Conservation (phyloP, 2,113 vertebrate species). For the Xiphophorus maculatus region DNA sequence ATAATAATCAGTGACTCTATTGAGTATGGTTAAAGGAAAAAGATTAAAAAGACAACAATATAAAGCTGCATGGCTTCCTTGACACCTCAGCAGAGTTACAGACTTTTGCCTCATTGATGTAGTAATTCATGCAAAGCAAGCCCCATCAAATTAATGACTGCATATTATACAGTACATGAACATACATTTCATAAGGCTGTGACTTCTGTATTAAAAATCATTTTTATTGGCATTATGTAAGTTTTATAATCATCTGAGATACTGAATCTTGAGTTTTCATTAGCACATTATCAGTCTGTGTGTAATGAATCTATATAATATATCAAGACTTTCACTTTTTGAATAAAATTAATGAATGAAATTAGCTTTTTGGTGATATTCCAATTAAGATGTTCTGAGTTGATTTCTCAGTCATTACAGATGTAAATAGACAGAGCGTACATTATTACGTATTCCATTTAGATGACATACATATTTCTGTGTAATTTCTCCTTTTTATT, state of each 20-base stretch:
- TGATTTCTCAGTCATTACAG: neutral
- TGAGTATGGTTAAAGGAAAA: no score
- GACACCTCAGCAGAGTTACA: no score
- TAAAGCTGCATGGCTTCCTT: neutral
- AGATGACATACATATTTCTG: neutral
- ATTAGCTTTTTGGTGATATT: neutral
- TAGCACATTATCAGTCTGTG: no score
- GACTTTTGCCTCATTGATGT: neutral
- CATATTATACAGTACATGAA: no score
- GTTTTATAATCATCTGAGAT: no score
- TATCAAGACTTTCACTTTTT: neutral
- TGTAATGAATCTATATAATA: no score
- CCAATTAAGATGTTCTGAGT: neutral
- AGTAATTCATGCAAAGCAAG: neutral
- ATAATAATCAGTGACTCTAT: no score
- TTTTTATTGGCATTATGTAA: no score
- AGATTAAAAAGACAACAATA: no score
- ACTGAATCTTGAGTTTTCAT: no score
- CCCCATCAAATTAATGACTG: neutral
- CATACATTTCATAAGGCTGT: no score
- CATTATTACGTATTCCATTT: neutral
- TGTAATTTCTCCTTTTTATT: conserved; percentile 19
- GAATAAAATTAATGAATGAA: neutral
- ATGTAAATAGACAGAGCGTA: neutral
- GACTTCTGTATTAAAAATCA: no score